Conservation (phyloP, 2,113 vertebrate genomes). For the Cinclus cinclus region DNA sequence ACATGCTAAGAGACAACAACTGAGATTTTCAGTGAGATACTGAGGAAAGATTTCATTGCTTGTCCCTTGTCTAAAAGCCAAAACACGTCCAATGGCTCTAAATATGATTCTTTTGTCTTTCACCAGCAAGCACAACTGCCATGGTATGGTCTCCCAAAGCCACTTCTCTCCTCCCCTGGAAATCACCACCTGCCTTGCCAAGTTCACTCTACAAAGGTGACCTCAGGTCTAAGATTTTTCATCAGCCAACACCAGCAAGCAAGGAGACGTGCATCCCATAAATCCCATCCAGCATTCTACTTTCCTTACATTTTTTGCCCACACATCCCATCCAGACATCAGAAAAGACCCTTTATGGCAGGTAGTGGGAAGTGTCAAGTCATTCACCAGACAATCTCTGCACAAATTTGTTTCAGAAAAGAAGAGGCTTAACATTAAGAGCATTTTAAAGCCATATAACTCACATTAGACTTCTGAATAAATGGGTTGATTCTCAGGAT, state of each 20-base stretch:
- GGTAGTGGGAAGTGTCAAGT: neutral
- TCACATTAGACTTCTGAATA: neutral
- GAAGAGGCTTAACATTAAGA: neutral
- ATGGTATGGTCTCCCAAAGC: neutral
- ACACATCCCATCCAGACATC: neutral
- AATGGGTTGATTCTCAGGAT: neutral
- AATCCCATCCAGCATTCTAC: neutral
- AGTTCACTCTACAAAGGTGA: neutral
- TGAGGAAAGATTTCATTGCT: neutral
- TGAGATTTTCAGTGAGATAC: neutral
- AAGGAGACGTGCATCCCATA: rapidly evolving
- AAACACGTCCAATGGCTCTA: neutral
- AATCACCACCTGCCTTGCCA: neutral
- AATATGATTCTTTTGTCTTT: neutral
- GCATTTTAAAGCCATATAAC: neutral
- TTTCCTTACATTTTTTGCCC: neutral
- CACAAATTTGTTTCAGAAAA: neutral
- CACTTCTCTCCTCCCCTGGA: neutral
- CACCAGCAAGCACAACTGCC: neutral
- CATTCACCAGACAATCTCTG: neutral
- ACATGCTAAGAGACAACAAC: neutral
- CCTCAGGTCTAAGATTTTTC: neutral
- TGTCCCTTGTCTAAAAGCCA: neutral
- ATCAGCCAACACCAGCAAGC: neutral
- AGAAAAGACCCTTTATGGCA: neutral